Evolutionary conservation across 2,888 invertebrate genomes (phyloP).

Genomic region (Troglohyphantes excavatus): DNA sequence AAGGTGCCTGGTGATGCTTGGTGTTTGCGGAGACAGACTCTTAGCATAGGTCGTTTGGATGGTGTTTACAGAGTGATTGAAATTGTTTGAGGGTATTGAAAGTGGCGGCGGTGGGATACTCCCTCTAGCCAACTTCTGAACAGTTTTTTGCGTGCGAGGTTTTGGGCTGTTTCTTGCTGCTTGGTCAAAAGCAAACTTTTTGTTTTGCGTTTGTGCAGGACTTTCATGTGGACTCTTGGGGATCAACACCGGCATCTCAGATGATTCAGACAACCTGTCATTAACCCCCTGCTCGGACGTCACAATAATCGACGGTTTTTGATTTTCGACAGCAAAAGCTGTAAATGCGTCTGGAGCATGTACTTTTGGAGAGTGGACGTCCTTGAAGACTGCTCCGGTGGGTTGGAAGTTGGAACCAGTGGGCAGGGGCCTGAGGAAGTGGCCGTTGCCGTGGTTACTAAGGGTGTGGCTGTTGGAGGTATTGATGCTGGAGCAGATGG

Average conservation of each 20-base stretch:
- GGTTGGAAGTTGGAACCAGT: conserved; percentile 88
- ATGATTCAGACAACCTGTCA: conserved; percentile 46
- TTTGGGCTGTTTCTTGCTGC: conserved; percentile 13
- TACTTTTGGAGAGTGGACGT: conserved; percentile 85
- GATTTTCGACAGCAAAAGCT: conserved; percentile 49
- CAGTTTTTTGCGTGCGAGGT: conserved; percentile 63
- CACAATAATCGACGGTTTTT: conserved; percentile 74
- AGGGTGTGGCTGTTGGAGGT: conserved; percentile 34
- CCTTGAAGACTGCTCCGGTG: conserved; percentile 93
- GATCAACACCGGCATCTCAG: conserved; percentile 41
- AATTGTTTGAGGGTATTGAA: conserved; percentile 66
- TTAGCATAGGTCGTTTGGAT: conserved; percentile 43
- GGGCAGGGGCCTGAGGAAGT: conserved; percentile 70
- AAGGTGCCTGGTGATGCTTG: conserved; percentile 26
- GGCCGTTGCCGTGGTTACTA: conserved; percentile 31
- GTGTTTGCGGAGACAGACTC: conserved; percentile 55
- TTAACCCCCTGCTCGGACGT: conserved; percentile 62
- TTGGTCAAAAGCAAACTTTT: conserved; percentile 35
- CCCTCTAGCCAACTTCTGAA: conserved; percentile 71
- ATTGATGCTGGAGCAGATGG: conserved; percentile 23
- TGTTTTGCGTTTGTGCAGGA: not conserved
- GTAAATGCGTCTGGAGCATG: conserved; percentile 64
- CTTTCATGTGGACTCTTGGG: conserved; percentile 38
- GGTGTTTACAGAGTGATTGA: conserved; percentile 18
- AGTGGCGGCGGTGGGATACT: conserved; percentile 66